Conservation (phyloP, 2,888 invertebrate genomes). For the Acleris laterana region DNA sequence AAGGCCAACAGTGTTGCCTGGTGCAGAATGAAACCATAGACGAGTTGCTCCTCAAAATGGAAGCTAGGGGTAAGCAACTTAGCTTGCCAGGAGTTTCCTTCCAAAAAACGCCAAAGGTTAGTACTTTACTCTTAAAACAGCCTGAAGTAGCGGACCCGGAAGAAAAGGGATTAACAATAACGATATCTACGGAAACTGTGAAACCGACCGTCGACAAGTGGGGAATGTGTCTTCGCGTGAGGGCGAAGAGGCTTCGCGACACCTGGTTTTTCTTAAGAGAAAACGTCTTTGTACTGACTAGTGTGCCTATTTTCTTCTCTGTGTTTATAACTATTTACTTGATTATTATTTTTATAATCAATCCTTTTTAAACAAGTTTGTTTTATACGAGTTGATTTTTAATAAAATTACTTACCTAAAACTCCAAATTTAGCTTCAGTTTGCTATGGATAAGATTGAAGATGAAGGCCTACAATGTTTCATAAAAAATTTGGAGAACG, state of each 20-base stretch:
- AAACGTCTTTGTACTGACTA: conserved; percentile 61
- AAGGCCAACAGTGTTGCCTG: conserved; percentile 61
- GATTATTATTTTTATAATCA: conserved; percentile 54
- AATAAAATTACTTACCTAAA: background rate
- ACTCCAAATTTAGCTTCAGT: background rate
- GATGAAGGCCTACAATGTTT: no score
- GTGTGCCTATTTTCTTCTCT: conserved; percentile 66
- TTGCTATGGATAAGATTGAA: background rate
- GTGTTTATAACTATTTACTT: conserved; percentile 60
- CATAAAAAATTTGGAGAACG: no score
- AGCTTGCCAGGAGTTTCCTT: conserved; percentile 29
- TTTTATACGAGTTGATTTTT: background rate
- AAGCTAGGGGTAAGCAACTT: conserved; percentile 44
- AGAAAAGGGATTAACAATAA: conserved; percentile 48
- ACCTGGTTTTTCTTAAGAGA: conserved; percentile 56
- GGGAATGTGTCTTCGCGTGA: background rate
- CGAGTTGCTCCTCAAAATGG: conserved; percentile 55
- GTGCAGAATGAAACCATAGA: conserved; percentile 62
- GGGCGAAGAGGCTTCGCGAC: conserved; percentile 42
- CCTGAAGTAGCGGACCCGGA: conserved; percentile 33
- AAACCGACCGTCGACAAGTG: conserved; percentile 33
- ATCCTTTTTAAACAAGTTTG: conserved; percentile 42
- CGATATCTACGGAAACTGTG: conserved; percentile 43
- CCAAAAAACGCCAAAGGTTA: conserved; percentile 45
- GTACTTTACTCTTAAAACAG: conserved; percentile 50